Evolutionary conservation across 37 sponge, comb jelly and placozoan genomes (phyloP), one percentile per base, ranked within the genome.

Genomic region (Agelas oroides): DNA sequence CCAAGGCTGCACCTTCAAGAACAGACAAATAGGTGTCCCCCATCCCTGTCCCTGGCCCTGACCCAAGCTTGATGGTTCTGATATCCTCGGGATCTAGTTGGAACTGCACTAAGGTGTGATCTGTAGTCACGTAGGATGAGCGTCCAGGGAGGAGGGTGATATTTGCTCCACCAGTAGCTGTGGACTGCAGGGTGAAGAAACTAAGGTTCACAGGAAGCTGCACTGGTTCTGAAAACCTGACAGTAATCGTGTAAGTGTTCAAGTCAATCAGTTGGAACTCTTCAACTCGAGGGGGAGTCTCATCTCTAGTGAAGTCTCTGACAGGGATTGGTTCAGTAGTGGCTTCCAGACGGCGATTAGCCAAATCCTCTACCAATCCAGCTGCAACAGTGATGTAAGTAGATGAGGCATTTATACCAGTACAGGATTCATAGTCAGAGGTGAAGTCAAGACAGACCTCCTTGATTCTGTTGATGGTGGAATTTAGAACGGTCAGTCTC

Each of bases 171-270:
- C 75, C 67, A 63, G 60, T 21, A 1, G 33, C 59, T 57, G 31
- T 31, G 18, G 90, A 76, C 21, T 94, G 94, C 3, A 95, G 73
- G 18, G 79, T 74, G 64, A 92, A 85, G 23, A 19, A 62, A 53
- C 75, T 79, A 0, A 83, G 71, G 63, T 89, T 77, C 20, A 83
- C 84, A 35, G 89, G 89, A 18, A 89, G 84, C 32, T 77, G 70
- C n/a, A 95, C 83, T 41, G 88, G 82, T 66, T 93, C 94, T 53
- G 67, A 83, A 64, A 89, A 93, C 36, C 75, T 55, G 1, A 93
- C 73, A 57, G 75, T 89, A 11, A 90, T 25, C 2, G 66, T 71
- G 61, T 69, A 76, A 6, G 52, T 35, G 53, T 82, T 76, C 65
- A 93, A 53, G 52, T 93, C 68, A 18, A 93, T 65, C 8, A 56